These are phyloP conservation scores for Ichneumoninae sp. DNA, from an alignment of 2,888 invertebrate genomes.

Conservation along the genomic window DNA sequence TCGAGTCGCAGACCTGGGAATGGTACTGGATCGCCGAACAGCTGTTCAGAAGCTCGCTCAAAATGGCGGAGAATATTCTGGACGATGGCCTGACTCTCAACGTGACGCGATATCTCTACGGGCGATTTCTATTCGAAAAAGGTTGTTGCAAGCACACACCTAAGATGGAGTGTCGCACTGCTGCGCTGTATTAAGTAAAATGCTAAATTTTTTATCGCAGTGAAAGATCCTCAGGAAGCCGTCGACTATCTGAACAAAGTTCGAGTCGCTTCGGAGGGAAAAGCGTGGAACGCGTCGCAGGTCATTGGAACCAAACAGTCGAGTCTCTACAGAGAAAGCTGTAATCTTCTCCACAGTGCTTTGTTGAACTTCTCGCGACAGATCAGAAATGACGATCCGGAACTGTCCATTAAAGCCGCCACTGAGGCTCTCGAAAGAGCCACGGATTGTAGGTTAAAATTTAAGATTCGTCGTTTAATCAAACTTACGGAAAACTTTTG, in stretches of 20 bases:
- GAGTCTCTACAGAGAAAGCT: constrained; percentile 73
- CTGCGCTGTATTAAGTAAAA: neutral
- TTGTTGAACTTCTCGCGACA: constrained; percentile 69
- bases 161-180: neutral
- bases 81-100: constrained; percentile 68
- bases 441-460: constrained; percentile 70
- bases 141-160: constrained; percentile 67
- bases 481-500: constrained; percentile 1
- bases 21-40: constrained; percentile 79
- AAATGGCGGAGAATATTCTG: constrained; percentile 62
- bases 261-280: constrained; percentile 68
- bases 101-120: constrained; percentile 74
- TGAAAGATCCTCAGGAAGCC: constrained; percentile 67
- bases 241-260: constrained; percentile 71
- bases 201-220: constrained; percentile 21
- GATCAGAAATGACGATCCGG: constrained; percentile 56
- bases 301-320: constrained; percentile 67
- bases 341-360: constrained; percentile 70
- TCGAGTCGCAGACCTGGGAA: constrained; percentile 72
- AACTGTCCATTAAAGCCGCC: constrained; percentile 69
- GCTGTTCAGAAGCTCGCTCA: constrained; percentile 72
- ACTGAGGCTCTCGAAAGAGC: constrained; percentile 72
- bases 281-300: constrained; percentile 69
- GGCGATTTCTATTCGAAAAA: constrained; percentile 75
- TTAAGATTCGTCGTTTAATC: neutral